A percentile compares a stretch with the other conserved stretches of the same genome.
phyloP scores from a whole-genome alignment of 1,140 invertebrate species.

The Ceratina calcarata region DNA sequence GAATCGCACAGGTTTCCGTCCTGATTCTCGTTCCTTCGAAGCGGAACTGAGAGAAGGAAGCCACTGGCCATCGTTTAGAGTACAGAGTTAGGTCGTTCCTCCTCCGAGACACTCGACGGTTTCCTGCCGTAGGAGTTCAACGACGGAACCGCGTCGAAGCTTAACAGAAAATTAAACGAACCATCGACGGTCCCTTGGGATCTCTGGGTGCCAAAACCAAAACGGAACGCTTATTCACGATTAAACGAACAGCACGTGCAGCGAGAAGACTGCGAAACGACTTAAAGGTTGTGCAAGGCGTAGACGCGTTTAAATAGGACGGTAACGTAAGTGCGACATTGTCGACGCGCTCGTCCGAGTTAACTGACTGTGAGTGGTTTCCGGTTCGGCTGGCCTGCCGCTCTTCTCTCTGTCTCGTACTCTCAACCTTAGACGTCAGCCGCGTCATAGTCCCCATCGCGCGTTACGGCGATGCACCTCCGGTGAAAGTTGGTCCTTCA shows the following conservation, averaged over 20 bases:
- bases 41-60: neutral
- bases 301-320: neutral
- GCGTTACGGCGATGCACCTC: slow-evolving; percentile 1
- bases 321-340: slow-evolving; percentile 51
- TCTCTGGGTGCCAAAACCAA: neutral
- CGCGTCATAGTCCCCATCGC: neutral
- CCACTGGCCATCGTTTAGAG: neutral
- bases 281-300: slow-evolving; percentile 8
- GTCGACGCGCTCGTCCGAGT: slow-evolving; percentile 32
- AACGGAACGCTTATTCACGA: neutral
- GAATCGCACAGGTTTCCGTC: neutral
- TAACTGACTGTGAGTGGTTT: slow-evolving; percentile 36
- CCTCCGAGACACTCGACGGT: slow-evolving; percentile 15
- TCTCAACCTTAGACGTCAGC: slow-evolving; percentile 45
- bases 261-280: neutral
- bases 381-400: slow-evolving; percentile 16
- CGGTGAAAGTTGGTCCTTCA: slow-evolving; percentile 31
- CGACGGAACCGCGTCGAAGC: neutral
- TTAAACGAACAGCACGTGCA: too few species aligned
- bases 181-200: neutral
- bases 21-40: neutral
- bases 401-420: slow-evolving; percentile 31
- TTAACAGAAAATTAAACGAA: neutral
- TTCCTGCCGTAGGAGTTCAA: neutral
- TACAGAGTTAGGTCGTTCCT: neutral